Base-by-base conservation (phyloP, 1,140 invertebrate genomes). In the Habropoda laboriosa region DNA sequence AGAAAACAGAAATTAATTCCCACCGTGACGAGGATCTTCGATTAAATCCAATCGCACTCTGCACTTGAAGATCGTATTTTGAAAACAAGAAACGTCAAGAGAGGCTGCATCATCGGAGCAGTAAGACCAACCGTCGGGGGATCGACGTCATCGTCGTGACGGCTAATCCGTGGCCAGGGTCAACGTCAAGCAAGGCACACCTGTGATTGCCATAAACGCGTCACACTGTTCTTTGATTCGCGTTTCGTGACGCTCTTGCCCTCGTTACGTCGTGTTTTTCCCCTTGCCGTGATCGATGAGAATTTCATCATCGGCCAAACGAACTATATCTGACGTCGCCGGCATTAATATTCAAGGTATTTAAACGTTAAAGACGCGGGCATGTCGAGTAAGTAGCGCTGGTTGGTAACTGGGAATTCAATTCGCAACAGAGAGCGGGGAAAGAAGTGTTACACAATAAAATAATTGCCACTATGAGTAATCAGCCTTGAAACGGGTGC, bases 271-370 rank as follows among this genome's bases (percentile, higher is more conserved):
- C n/a, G 40, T 51, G 47, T 66, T 66, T 30, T 40, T 32, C 18
- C 24, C 30, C 10, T n/a, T n/a, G n/a, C n/a, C 8, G 1, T 6
- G 5, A 13, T 21, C 38, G n/a, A 30, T 16, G 12, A 1, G 35
- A 27, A 75, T 64, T 75, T 53, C 72, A 40, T 66, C 45, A 75
- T 66, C 47, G 60, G 24, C 10, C 32, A 42, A 75, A 55, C 42
- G 35, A 35, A 40, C 73, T 66, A 21, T 42, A 63, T 64, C 24
- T 12, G 10, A 51, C 47, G 2, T 74, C 24, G 21, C 18, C 18
- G 21, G 3, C 8, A 75, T 66, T 67, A 30, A 75, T 75, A 75
- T 75, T 75, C 61, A 75, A 75, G 61, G 49, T 18, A 40, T 55
- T 35, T 67, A 38, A n/a, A 32, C 27, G 35, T 32, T 42, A 75